Conservation (phyloP, 2,888 invertebrate genomes). For the Eledona agricola region DNA sequence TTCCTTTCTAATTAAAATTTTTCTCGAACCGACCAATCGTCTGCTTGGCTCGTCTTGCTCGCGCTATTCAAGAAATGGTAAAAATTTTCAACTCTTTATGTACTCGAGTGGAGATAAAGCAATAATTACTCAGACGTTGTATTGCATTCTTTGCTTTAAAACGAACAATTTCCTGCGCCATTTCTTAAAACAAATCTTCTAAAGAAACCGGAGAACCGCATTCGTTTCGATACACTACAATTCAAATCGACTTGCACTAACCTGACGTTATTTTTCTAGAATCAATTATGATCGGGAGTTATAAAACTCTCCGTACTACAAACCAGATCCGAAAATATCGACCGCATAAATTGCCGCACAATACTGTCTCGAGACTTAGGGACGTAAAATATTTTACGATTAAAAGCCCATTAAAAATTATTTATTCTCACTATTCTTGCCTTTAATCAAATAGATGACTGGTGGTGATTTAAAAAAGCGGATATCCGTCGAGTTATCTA, state of each 20-base stretch:
- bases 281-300: conserved; percentile 5
- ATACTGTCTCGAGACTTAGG: conserved; percentile 16
- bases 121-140: conserved; percentile 8
- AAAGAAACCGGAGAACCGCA: conserved; percentile 19
- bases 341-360: conserved; percentile 11
- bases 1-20: no score
- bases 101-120: conserved; percentile 14
- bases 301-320: conserved; percentile 8
- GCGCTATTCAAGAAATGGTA: conserved; percentile 3
- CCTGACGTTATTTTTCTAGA: conserved; percentile 5
- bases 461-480: not conserved
- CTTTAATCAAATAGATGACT: conserved; percentile 1
- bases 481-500: no score
- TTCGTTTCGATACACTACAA: conserved; percentile 16
- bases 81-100: conserved; percentile 5
- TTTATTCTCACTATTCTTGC: not conserved
- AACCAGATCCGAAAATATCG: conserved; percentile 18
- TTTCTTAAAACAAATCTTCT: conserved; percentile 15
- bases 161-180: conserved; percentile 19
- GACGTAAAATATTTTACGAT: conserved; percentile 22
- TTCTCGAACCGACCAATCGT: conserved; percentile 1
- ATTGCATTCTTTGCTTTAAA: conserved; percentile 13
- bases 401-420: conserved; percentile 4
- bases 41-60: conserved; percentile 1
- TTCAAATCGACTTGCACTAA: conserved; percentile 8